Evolutionary conservation across 2,888 invertebrate species (phyloP).

Genomic region (Metellina segmentata): DNA sequence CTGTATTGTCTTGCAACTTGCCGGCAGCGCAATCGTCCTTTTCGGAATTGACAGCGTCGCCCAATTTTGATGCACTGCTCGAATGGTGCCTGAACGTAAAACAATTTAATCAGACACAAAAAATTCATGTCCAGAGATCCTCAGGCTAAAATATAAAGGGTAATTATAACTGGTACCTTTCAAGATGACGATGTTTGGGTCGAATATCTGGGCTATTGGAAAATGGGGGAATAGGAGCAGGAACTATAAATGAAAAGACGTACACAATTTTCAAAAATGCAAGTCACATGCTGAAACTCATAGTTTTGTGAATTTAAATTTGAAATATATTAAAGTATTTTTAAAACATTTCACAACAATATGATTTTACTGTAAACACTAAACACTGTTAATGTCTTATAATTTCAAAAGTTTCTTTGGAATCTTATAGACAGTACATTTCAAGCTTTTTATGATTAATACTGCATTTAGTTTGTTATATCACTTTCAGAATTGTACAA

Average conservation of each 20-base stretch:
- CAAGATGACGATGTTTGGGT: slow-evolving; percentile 65
- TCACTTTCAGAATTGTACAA: too few species aligned
- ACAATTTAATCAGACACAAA: too few species aligned
- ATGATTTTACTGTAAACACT: too few species aligned
- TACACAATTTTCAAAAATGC: neutral
- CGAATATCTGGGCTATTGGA: slow-evolving; percentile 72
- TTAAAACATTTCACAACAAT: too few species aligned
- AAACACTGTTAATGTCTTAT: too few species aligned
- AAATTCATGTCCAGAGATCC: too few species aligned
- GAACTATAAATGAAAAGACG: slow-evolving; percentile 41
- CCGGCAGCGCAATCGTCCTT: slow-evolving; percentile 45
- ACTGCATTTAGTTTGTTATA: too few species aligned
- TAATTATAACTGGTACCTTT: slow-evolving; percentile 47
- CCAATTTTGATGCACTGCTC: slow-evolving; percentile 47
- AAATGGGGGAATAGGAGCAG: slow-evolving; percentile 67
- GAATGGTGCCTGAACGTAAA: slow-evolving; percentile 56
- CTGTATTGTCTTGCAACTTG: slow-evolving; percentile 47
- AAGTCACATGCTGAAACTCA: neutral
- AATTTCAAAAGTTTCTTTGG: too few species aligned
- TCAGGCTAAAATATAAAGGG: neutral
- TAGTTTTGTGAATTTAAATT: too few species aligned
- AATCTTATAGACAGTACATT: too few species aligned
- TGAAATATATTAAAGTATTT: too few species aligned
- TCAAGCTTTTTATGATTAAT: too few species aligned
- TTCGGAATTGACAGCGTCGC: slow-evolving; percentile 25